Percentiles rank a stretch among this genome's conserved stretches.
Conservation (phyloP, 2,888 invertebrate genomes). For the Anoplius nigerrimus region DNA sequence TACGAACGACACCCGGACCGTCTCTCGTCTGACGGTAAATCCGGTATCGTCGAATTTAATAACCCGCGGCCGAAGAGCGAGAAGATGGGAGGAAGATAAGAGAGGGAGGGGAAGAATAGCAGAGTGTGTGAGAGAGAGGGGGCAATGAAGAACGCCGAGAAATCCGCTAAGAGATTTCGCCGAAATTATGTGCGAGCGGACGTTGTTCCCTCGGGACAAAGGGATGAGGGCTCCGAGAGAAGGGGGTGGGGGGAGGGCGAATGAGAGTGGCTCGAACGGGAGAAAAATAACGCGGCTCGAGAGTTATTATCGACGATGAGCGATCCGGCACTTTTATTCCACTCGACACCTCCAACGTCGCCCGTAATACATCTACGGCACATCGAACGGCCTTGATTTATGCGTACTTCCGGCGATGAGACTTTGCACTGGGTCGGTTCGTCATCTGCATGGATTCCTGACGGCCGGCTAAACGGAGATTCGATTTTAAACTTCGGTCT, state of each 20-base stretch:
- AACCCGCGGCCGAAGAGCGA: conserved; percentile 39
- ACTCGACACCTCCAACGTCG: background rate
- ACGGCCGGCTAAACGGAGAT: too few species aligned
- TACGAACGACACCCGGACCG: conserved; percentile 38
- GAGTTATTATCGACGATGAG: conserved; percentile 5
- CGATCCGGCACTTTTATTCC: conserved; percentile 5
- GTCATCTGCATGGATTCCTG: too few species aligned
- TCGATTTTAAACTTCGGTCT: too few species aligned
- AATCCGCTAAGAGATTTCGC: conserved; percentile 42
- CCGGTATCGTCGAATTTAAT: conserved; percentile 63
- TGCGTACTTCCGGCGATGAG: background rate
- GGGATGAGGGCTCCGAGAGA: conserved; percentile 6
- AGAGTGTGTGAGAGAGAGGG: too few species aligned
- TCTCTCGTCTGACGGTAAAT: conserved; percentile 55
- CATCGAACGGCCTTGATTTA: background rate
- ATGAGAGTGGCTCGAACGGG: background rate
- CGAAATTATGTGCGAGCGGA: conserved; percentile 38
- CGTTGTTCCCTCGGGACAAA: conserved; percentile 14
- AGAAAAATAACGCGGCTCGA: conserved; percentile 14
- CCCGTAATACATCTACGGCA: background rate
- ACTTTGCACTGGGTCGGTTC: too few species aligned
- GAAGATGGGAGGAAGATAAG: background rate
- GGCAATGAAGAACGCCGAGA: conserved; percentile 27
- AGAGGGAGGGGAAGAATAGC: background rate
- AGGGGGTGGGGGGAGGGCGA: conserved; percentile 14